These are phyloP conservation scores for Heteropelma amictum DNA, from an alignment of 2,888 invertebrate genomes.

Conservation along the genomic window DNA sequence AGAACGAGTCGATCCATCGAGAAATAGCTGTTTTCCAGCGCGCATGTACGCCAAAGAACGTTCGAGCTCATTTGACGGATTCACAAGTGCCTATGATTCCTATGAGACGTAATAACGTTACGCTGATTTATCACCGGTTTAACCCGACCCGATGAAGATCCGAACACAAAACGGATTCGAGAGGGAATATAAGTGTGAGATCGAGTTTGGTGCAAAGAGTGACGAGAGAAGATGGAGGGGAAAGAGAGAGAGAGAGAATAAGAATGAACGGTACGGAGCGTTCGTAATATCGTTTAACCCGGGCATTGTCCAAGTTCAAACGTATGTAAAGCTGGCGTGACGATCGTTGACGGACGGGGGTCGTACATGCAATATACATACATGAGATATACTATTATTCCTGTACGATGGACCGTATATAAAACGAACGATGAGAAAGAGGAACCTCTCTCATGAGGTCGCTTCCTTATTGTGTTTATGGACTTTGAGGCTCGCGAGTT, in stretches of 20 bases:
- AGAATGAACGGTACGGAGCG: constrained; percentile 56
- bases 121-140: constrained; percentile 73
- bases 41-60: background rate
- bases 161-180: constrained; percentile 27
- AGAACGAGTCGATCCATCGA: background rate
- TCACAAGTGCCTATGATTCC: constrained; percentile 70
- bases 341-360: constrained; percentile 65
- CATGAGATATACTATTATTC: constrained; percentile 14
- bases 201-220: background rate
- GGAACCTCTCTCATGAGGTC: constrained; percentile 56
- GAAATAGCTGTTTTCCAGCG: constrained; percentile 18
- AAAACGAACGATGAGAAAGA: constrained; percentile 56
- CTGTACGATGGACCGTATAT: constrained; percentile 17
- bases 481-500: constrained; percentile 24
- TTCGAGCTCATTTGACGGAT: constrained; percentile 64
- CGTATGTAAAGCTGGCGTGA: constrained; percentile 73
- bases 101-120: constrained; percentile 70
- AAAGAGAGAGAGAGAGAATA: constrained; percentile 17
- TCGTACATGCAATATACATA: constrained; percentile 32
- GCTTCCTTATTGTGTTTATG: constrained; percentile 65
- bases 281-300: constrained; percentile 73
- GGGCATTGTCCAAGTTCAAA: constrained; percentile 71
- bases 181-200: constrained; percentile 26
- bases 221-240: constrained; percentile 26
- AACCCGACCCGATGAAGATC: constrained; percentile 62